These are phyloP conservation scores for Tetragonisca angustula DNA, from an alignment of 2,888 invertebrate genomes.

Conservation along the genomic window DNA sequence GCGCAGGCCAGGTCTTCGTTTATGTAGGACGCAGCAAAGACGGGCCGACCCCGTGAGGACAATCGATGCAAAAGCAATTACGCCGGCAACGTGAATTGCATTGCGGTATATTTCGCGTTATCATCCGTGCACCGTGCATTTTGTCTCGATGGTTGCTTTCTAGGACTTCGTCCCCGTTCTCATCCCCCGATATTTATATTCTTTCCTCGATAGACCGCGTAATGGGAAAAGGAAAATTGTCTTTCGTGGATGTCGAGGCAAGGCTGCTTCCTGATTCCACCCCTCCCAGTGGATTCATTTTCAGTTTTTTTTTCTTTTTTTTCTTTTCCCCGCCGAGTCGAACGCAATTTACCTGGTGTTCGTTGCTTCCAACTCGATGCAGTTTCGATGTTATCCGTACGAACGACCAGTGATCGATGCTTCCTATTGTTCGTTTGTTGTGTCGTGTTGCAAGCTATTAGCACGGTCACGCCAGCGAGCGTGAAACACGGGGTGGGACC, in stretches of 20 bases:
- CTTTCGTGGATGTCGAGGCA: conserved; percentile 27
- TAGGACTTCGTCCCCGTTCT: not conserved
- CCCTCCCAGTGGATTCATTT: not conserved
- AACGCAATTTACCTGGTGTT: conserved; percentile 23
- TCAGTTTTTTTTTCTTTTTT: no score
- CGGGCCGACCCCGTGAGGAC: conserved; percentile 61
- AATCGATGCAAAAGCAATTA: conserved; percentile 72
- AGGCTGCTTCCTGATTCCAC: not conserved
- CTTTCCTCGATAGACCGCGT: conserved; percentile 24
- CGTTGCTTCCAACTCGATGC: conserved; percentile 6
- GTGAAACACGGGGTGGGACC: conserved; percentile 15
- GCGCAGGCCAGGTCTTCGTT: conserved; percentile 22
- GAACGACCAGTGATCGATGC: conserved; percentile 5
- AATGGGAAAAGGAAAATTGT: conserved; percentile 35
- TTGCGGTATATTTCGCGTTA: conserved; percentile 44
- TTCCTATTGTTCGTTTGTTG: conserved; percentile 7
- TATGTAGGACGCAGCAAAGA: conserved; percentile 49
- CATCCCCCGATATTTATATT: not conserved
- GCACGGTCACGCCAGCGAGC: conserved; percentile 23
- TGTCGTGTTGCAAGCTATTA: conserved; percentile 2
- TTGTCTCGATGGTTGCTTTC: not conserved
- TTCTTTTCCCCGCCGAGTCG: not conserved
- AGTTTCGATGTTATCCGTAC: conserved; percentile 6
- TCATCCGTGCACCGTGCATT: conserved; percentile 12
- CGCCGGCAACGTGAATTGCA: conserved; percentile 55